Conservation (phyloP, 2,888 invertebrate genomes). For the Pammene aurita region DNA sequence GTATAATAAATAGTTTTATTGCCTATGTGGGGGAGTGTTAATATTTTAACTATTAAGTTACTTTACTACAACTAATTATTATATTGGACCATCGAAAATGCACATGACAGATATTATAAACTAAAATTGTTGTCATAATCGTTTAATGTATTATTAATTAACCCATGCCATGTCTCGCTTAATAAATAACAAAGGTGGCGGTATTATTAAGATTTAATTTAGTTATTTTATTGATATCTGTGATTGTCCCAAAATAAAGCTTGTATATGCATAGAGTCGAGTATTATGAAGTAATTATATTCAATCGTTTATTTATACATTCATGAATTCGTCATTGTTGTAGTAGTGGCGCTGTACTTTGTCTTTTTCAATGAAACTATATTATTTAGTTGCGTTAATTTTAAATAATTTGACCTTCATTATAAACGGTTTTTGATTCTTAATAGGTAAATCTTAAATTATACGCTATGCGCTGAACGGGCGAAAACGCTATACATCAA, state of each 20-base stretch:
- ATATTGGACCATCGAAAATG: constrained; percentile 75
- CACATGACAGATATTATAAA: constrained; percentile 66
- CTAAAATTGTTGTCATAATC: constrained; percentile 14
- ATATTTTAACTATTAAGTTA: constrained; percentile 9
- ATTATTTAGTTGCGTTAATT: not conserved
- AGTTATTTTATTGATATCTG: constrained; percentile 42
- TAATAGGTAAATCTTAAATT: too few relatives aligned
- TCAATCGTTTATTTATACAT: constrained; percentile 28
- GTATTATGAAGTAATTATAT: constrained; percentile 23
- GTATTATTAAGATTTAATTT: constrained; percentile 50
- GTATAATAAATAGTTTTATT: constrained; percentile 13
- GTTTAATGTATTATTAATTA: constrained; percentile 39
- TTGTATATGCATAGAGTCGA: constrained; percentile 42
- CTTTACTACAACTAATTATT: constrained; percentile 39
- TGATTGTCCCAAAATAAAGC: constrained; percentile 36
- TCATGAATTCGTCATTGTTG: constrained; percentile 5
- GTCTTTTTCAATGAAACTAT: constrained; percentile 25
- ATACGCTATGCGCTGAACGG: too few relatives aligned
- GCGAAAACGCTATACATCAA: too few relatives aligned
- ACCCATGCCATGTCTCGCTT: constrained; percentile 38
- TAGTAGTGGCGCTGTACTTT: constrained; percentile 46
- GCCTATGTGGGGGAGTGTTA: constrained; percentile 15
- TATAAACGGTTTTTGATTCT: too few relatives aligned
- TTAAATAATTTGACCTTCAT: not conserved
- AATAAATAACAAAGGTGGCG: constrained; percentile 73